phyloP scores from a whole-genome alignment of 2,797 vertebrate genomes.

The Atherinosoma microstoma region DNA sequence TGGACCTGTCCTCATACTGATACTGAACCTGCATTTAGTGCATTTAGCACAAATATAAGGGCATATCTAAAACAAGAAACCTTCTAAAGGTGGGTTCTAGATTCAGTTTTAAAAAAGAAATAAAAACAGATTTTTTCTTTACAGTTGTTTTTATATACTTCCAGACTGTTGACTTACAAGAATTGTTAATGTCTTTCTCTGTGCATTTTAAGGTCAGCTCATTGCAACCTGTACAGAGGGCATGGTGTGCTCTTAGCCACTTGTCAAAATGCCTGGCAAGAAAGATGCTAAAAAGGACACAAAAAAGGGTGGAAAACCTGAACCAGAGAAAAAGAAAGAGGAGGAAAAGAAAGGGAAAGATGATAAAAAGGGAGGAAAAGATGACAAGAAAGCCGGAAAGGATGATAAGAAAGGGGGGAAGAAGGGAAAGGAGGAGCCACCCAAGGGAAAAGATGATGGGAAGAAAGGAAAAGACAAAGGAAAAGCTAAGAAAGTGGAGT shows the following conservation, averaged over 20 bases:
- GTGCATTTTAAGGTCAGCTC: constrained; percentile 57
- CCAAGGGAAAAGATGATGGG: constrained; percentile 77
- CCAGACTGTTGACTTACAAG: neutral
- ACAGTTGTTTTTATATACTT: constrained; percentile 4
- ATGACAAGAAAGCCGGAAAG: constrained; percentile 75
- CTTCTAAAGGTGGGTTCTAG: constrained; percentile 60
- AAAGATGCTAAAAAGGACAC: constrained; percentile 82
- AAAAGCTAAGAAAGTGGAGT: constrained; percentile 86
- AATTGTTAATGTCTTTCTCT: constrained; percentile 22
- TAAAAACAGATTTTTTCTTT: neutral
- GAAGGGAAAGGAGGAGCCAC: constrained; percentile 70
- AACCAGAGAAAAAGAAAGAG: constrained; percentile 77
- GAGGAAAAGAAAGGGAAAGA: constrained; percentile 78
- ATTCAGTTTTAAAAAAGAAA: constrained; percentile 7
- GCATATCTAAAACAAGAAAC: constrained; percentile 54
- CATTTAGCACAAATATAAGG: constrained; percentile 33
- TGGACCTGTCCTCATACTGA: constrained; percentile 64
- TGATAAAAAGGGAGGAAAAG: constrained; percentile 75
- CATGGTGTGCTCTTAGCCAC: constrained; percentile 76
- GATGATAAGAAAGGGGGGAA: constrained; percentile 78
- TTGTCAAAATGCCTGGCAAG: constrained; percentile 80
- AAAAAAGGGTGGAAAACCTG: constrained; percentile 78
- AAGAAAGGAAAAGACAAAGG: constrained; percentile 80
- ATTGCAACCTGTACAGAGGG: constrained; percentile 46
- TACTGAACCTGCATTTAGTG: constrained; percentile 38